Conservation (phyloP, 2,888 invertebrate genomes). For the Rotaria socialis region DNA sequence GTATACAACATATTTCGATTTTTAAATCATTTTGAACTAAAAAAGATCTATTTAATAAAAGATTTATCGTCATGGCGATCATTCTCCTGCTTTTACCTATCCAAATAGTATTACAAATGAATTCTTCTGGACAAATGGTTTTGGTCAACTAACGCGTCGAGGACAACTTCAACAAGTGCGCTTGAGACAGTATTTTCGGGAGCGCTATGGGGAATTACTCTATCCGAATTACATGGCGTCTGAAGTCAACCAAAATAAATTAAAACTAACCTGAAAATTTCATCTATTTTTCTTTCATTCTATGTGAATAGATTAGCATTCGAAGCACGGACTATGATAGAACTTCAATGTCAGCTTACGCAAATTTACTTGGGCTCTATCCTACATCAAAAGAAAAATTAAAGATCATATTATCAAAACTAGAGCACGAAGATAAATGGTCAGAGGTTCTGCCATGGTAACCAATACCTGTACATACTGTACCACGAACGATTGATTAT, state of each 20-base stretch:
- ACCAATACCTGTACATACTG: slow-evolving; percentile 43
- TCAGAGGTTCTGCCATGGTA: slow-evolving; percentile 39
- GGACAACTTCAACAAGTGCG: slow-evolving; percentile 47
- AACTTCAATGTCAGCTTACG: slow-evolving; percentile 45
- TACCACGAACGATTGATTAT: background rate
- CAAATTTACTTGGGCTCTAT: slow-evolving; percentile 41
- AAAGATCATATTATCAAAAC: background rate
- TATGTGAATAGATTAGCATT: background rate
- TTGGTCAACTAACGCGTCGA: slow-evolving; percentile 46
- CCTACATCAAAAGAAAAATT: slow-evolving; percentile 34
- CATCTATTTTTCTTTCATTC: background rate
- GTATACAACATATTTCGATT: no score
- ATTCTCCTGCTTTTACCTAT: slow-evolving; percentile 43
- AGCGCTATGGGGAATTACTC: slow-evolving; percentile 44
- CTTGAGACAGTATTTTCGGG: slow-evolving; percentile 43
- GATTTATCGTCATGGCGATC: slow-evolving; percentile 48
- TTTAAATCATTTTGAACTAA: no score
- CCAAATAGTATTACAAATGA: slow-evolving; percentile 23
- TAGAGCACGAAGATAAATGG: background rate
- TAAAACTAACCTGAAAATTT: background rate
- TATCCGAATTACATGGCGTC: slow-evolving; percentile 28
- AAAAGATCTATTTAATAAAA: background rate
- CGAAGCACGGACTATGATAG: slow-evolving; percentile 45
- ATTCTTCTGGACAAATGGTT: slow-evolving; percentile 46
- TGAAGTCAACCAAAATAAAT: background rate